Conservation (phyloP, 2,888 invertebrate species). For the Apamea sordens region DNA sequence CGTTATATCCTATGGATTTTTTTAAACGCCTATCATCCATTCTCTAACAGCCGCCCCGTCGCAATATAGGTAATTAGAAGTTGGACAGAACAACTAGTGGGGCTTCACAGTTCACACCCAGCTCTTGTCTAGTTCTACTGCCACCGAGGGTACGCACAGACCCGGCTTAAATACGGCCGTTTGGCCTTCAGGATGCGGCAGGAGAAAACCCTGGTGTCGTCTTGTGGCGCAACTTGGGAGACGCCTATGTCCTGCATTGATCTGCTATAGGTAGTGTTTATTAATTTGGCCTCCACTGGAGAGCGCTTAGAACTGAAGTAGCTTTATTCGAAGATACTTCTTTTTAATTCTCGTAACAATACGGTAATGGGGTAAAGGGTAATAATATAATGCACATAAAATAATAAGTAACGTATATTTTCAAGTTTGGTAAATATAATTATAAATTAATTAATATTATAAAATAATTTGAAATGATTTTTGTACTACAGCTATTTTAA, state of each 20-base stretch:
- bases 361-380: not conserved
- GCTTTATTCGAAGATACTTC: not conserved
- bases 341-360: not conserved
- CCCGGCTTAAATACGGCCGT: too few species aligned
- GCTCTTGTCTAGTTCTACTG: not conserved
- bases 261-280: not conserved
- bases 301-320: not conserved
- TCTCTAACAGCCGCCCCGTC: not conserved
- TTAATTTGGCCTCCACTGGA: not conserved
- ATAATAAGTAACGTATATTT: slow-evolving; percentile 79
- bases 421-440: slow-evolving; percentile 79
- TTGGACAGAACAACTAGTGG: not conserved
- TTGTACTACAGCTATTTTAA: slow-evolving; percentile 81
- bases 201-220: not conserved
- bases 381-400: slow-evolving; percentile 59
- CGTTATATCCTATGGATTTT: not conserved
- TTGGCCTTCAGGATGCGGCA: too few species aligned
- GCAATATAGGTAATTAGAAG: not conserved
- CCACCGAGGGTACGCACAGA: not conserved
- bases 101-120: not conserved
- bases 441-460: slow-evolving; percentile 83
- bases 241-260: not conserved
- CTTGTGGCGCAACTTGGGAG: not conserved
- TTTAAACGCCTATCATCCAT: not conserved
- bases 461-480: slow-evolving; percentile 74